phyloP scores from a whole-genome alignment of 2,888 invertebrate species.

The Eupithecia vulgata region DNA sequence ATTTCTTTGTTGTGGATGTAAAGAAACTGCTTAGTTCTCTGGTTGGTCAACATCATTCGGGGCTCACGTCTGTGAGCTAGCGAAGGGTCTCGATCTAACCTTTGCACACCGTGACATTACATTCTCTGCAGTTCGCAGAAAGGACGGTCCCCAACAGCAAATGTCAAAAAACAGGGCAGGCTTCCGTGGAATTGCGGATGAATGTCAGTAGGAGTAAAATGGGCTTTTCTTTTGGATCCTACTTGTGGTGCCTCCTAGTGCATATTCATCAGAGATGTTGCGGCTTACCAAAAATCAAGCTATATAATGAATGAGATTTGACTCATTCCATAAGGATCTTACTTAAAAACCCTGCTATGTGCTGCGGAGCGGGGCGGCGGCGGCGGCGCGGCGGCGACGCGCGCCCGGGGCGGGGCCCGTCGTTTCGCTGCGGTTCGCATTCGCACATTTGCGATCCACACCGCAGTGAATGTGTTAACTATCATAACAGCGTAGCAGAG shows the following conservation, averaged over 20 bases:
- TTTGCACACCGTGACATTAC: constrained; percentile 43
- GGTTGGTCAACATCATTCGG: background rate
- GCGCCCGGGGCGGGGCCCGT: too few relatives aligned
- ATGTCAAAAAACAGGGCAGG: background rate
- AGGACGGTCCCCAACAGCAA: constrained; percentile 7
- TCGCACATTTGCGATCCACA: too few relatives aligned
- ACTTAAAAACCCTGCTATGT: too few relatives aligned
- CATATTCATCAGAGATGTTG: background rate
- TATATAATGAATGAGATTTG: background rate
- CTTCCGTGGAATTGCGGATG: background rate
- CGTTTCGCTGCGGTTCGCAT: too few relatives aligned
- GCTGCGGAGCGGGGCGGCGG: too few relatives aligned
- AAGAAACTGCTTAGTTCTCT: background rate
- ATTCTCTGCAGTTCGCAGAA: constrained; percentile 35
- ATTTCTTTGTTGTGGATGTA: background rate
- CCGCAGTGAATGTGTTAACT: background rate
- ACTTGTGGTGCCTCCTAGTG: background rate
- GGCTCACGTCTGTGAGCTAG: constrained; percentile 16
- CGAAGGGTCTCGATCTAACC: constrained; percentile 41
- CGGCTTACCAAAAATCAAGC: background rate
- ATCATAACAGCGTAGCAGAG: background rate
- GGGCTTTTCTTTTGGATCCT: background rate
- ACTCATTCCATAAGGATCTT: too few relatives aligned
- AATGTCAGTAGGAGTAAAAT: background rate
- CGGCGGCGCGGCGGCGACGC: too few relatives aligned